A percentile compares a stretch with the other conserved stretches of the same genome.
These are phyloP conservation scores for Xiphias gladius DNA, from an alignment of 2,113 vertebrate genomes.

Conservation along the genomic window DNA sequence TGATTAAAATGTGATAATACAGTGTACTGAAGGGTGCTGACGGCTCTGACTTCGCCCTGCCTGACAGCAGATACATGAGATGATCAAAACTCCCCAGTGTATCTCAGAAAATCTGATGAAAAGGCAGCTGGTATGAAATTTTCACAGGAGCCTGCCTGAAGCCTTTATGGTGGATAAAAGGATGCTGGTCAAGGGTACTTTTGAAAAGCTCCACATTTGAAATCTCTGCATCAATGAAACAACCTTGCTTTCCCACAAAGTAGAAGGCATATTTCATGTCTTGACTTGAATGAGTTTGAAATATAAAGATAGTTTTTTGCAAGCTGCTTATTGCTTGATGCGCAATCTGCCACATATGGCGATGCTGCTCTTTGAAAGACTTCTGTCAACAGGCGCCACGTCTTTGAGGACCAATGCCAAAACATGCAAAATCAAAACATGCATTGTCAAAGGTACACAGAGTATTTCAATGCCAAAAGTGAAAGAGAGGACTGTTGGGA, in stretches of 20 bases:
- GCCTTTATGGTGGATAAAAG: conserved; percentile 18
- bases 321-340: no score
- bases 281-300: background rate
- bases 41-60: background rate
- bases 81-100: conserved; percentile 23
- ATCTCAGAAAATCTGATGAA: conserved; percentile 5
- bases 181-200: background rate
- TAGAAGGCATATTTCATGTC: background rate
- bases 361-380: background rate
- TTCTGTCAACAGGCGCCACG: background rate
- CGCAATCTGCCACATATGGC: background rate
- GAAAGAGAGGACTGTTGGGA: no score
- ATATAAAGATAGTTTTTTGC: background rate
- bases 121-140: background rate
- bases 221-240: conserved; percentile 20
- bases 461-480: background rate
- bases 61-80: background rate
- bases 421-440: no score
- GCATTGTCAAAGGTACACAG: no score
- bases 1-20: conserved; percentile 41
- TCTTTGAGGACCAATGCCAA: background rate
- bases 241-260: background rate
- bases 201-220: background rate
- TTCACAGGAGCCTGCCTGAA: conserved; percentile 14
- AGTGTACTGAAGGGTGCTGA: background rate